These are phyloP conservation scores for Apis cerana DNA, from an alignment of 1,140 invertebrate species.

Conservation along the genomic window DNA sequence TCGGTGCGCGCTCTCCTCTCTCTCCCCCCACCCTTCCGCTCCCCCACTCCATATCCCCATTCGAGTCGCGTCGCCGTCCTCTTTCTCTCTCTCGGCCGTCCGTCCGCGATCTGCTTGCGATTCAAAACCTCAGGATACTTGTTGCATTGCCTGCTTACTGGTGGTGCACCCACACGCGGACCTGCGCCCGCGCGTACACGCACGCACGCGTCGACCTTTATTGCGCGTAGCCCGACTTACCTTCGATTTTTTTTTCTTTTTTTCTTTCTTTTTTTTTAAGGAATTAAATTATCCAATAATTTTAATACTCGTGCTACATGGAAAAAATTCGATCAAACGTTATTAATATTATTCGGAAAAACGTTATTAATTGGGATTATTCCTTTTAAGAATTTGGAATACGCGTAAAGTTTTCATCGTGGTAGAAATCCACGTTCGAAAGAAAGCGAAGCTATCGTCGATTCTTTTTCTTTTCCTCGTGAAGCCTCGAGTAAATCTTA, in stretches of 20 bases:
- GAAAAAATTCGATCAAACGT: too few species aligned
- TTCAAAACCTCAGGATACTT: constrained; percentile 82
- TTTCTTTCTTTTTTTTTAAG: too few species aligned
- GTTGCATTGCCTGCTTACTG: constrained; percentile 80
- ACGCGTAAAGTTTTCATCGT: too few species aligned
- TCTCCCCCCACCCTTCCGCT: constrained; percentile 44
- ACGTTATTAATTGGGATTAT: too few species aligned
- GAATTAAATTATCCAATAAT: too few species aligned
- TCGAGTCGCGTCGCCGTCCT: constrained; percentile 69
- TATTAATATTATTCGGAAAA: too few species aligned
- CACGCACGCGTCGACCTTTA: background rate
- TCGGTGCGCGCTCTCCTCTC: constrained; percentile 43
- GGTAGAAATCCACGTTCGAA: too few species aligned
- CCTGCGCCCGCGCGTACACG: constrained; percentile 21
- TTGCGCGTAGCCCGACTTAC: too few species aligned
- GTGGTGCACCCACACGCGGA: constrained; percentile 62
- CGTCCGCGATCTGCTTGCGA: constrained; percentile 80
- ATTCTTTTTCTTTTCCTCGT: constrained; percentile 54
- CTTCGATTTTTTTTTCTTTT: too few species aligned
- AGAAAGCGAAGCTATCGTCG: background rate
- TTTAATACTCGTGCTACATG: too few species aligned
- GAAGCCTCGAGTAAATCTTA: constrained; percentile 73
- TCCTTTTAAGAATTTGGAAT: too few species aligned
- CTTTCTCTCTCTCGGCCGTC: constrained; percentile 27
- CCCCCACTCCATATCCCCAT: constrained; percentile 63